A percentile compares a stretch with the other conserved stretches of the same genome.
These are phyloP conservation scores for Thumatha senex DNA, from an alignment of 2,888 invertebrate genomes.

Conservation along the genomic window DNA sequence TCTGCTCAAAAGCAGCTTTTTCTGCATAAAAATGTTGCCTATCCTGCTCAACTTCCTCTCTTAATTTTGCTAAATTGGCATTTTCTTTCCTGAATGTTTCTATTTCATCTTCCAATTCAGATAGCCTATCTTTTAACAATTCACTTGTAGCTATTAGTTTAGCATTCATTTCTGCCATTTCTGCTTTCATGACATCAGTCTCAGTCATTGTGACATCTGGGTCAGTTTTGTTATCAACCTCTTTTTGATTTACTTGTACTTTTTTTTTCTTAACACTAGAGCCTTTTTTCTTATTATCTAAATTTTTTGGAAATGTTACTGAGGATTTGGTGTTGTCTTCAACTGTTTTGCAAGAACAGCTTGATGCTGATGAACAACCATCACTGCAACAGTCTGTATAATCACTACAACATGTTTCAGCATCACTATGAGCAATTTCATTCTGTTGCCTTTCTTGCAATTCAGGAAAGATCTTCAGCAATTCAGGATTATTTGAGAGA, in stretches of 20 bases:
- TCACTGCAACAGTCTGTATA: conserved; percentile 65
- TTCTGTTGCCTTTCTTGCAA: conserved; percentile 42
- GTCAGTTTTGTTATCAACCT: conserved; percentile 42
- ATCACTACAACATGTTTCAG: conserved; percentile 58
- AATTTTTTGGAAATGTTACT: conserved; percentile 25
- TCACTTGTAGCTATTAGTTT: conserved; percentile 83
- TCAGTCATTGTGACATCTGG: conserved; percentile 56
- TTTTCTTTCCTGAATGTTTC: conserved; percentile 80
- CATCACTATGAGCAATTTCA: conserved; percentile 53
- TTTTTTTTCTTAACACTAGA: conserved; percentile 30
- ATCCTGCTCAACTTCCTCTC: conserved; percentile 85
- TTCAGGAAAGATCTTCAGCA: conserved; percentile 63
- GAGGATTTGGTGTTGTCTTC: conserved; percentile 38
- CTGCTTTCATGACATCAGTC: conserved; percentile 59
- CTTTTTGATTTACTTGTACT: conserved; percentile 36
- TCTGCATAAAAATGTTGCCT: conserved; percentile 85
- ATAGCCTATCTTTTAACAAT: conserved; percentile 83
- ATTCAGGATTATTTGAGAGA: conserved; percentile 59
- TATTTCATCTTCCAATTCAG: conserved; percentile 86
- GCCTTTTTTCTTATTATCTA: conserved; percentile 30
- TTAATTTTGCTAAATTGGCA: conserved; percentile 75
- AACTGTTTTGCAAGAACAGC: conserved; percentile 70
- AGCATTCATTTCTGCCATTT: conserved; percentile 73
- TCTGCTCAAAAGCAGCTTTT: conserved; percentile 81
- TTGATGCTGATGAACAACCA: conserved; percentile 60